Evolutionary conservation across 2,888 invertebrate species (phyloP).

Genomic region (Apotomis betuletana): DNA sequence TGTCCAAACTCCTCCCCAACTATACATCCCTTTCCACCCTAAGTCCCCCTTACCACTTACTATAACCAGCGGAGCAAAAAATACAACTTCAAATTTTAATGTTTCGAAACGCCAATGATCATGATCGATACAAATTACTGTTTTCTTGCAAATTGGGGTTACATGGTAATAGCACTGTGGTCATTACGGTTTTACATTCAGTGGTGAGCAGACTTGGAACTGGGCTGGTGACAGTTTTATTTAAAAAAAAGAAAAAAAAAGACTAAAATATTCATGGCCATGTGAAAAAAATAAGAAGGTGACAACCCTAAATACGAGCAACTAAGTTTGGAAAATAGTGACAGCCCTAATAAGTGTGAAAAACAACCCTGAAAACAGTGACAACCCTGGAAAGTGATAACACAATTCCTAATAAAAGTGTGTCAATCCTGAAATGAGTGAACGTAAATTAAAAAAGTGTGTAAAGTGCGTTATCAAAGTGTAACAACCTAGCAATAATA

Average conservation of each 20-base stretch:
- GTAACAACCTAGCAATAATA: no score
- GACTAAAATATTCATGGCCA: background rate
- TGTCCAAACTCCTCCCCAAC: background rate
- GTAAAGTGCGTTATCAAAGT: no score
- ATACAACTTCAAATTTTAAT: constrained; percentile 30
- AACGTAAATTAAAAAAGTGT: no score
- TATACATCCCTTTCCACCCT: constrained; percentile 11
- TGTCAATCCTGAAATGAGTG: no score
- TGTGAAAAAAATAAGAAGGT: background rate
- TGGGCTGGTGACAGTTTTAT: constrained; percentile 37
- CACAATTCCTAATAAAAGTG: no score
- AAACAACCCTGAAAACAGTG: background rate
- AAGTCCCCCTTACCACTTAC: constrained; percentile 19
- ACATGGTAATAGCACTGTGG: constrained; percentile 58
- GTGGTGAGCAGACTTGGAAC: constrained; percentile 51
- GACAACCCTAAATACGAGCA: background rate
- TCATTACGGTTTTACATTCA: constrained; percentile 57
- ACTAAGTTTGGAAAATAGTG: background rate
- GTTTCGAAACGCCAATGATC: constrained; percentile 31
- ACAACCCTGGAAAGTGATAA: background rate
- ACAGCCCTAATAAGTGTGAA: background rate
- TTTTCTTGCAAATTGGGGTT: constrained; percentile 61
- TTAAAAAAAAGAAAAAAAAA: background rate
- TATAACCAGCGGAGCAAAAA: constrained; percentile 23
- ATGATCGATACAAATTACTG: constrained; percentile 59